Conservation (phyloP, 2,888 invertebrate genomes). For the Scaptomyza tumidula region DNA sequence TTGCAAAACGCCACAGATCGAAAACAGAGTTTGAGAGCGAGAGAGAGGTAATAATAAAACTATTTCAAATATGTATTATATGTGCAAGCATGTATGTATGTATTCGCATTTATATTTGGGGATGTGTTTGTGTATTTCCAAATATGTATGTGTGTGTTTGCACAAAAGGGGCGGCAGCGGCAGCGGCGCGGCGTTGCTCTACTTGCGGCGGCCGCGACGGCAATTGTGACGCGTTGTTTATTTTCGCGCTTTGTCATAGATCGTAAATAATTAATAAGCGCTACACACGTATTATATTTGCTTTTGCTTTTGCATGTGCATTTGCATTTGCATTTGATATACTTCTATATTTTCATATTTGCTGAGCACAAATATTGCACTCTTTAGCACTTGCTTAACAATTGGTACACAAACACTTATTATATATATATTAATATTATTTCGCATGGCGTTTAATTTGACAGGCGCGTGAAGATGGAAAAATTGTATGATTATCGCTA, state of each 20-base stretch:
- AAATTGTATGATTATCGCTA: constrained; percentile 44
- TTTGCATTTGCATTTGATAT: constrained; percentile 32
- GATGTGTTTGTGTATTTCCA: background rate
- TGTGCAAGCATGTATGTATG: constrained; percentile 3
- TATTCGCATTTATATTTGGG: background rate
- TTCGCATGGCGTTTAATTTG: constrained; percentile 45
- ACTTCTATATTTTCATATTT: constrained; percentile 29
- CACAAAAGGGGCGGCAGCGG: constrained; percentile 42
- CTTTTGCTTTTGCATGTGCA: constrained; percentile 36
- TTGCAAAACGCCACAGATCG: constrained; percentile 40
- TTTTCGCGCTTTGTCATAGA: constrained; percentile 23
- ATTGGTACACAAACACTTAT: constrained; percentile 38
- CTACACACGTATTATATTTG: constrained; percentile 50
- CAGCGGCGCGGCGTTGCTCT: constrained; percentile 48
- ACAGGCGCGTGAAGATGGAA: constrained; percentile 42
- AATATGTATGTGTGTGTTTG: constrained; percentile 33
- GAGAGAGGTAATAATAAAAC: constrained; percentile 46
- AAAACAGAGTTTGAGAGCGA: constrained; percentile 26
- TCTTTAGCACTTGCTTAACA: constrained; percentile 57
- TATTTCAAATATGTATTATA: constrained; percentile 42
- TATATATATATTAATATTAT: constrained; percentile 29
- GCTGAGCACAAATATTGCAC: constrained; percentile 52
- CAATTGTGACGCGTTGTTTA: constrained; percentile 41
- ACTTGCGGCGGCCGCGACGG: constrained; percentile 44
- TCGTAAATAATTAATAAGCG: constrained; percentile 49